Base-by-base conservation (phyloP, 2,113 vertebrate genomes). In the Tetrax tetrax region DNA sequence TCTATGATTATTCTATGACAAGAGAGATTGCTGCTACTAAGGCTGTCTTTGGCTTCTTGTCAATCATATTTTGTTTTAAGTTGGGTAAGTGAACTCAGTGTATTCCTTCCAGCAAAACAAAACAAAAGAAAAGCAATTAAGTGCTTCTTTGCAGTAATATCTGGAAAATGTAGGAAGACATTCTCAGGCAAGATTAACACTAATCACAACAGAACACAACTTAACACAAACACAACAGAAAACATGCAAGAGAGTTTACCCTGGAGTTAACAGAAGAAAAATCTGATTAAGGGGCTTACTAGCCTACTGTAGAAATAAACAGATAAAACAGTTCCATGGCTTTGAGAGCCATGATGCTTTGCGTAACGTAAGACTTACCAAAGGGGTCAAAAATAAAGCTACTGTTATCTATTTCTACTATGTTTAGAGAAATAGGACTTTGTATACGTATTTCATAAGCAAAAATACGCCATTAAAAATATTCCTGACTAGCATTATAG, bases 61-160 rank as follows among this genome's bases (percentile, higher is more conserved):
- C 71, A 86, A 14, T 45, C 64, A n/a, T 0, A 1, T 70, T 78
- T 78, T 84, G 33, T 84, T 87, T 87, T 63, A 71, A 41, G 4
- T 84, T 68, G 90, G 37, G n/a, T 61, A 75, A 75, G 37, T n/a
- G 9, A 45, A 64, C 17, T 61, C 11, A 4, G 17, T 29, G 54
- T 27, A 65, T 89, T 94, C 66, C 63, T 91, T 91, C 22, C 29
- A 74, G 66, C 41, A 91, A 95, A 92, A 61, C 21, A 83, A 83
- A 94, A 57, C 56, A 60, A 45, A 66, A 60, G 17, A 69, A 80
- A 64, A 53, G 37, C 59, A 92, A 57, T 77, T 80, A 57, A 74
- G 31, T 17, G 24, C 31, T 87, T 50, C 21, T 82, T 90, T 60
- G 22, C 51, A 91, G 54, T 63, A 91, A 16, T 87, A 63, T 50